Evolutionary conservation across 2,113 vertebrate species (phyloP), one percentile per base, ranked within the genome.

Genomic region (Hyaena hyaena): DNA sequence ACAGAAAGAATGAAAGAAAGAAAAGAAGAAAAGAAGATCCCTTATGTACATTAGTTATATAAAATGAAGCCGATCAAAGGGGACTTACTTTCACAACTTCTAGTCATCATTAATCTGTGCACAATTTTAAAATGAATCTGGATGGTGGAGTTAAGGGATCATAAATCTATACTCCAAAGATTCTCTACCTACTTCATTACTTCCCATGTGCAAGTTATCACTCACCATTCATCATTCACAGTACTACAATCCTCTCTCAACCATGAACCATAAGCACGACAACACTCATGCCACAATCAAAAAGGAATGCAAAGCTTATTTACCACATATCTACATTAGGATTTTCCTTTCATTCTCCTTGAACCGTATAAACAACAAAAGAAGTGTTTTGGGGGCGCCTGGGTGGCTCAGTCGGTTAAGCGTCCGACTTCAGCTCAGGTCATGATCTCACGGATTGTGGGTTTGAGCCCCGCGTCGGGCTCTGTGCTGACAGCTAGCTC

Each of bases 61-160:
- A 92, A 96, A 94, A 86, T 76, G 28, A 85, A 89, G 76, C 43
- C 35, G 45, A n/a, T 92, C 35, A 96, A 79, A 65, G 39, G 12
- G 11, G 26, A 74, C 39, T 95, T 86, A 35, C 1, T 81, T 58
- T 80, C 55, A 90, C 93, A 82, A 81, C 35, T 53, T 61, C 66
- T 26, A 82, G 48, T 65, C 68, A 45, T 81, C 53, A 45, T 50
- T 93, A 81, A 90, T 43, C 10, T 17, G 58, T 2, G 7, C 58
- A 61, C 73, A 88, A 71, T 55, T 82, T 82, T 71, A 92, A 94
- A 88, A 80, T 61, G 24, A 77, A 93, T 31, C 31, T 89, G 48
- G 63, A 55, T 19, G 4, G 5, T 55, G 0, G 35, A 28, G 17
- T 86, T 11, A 53, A 83, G 43, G 31, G 39, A 95, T 50, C 35